Evolutionary conservation across 1,140 invertebrate genomes (phyloP), one percentile per base, ranked within the genome.

Genomic region (Hesperophylax magnus): DNA sequence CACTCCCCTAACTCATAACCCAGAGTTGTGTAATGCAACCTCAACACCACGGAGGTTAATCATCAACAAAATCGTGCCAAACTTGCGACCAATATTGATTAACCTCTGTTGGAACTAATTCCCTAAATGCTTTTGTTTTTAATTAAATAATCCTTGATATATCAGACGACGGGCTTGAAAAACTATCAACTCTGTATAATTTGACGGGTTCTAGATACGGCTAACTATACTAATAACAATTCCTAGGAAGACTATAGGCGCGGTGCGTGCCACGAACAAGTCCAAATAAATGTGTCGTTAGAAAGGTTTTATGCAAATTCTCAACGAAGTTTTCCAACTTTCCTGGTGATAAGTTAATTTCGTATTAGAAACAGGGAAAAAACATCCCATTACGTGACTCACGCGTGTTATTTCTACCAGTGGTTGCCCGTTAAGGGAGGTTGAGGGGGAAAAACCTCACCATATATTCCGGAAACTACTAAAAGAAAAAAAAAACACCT

Each of bases 321-420:
- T n/a, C 71, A 47, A 17, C 67, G 9, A 52, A 27, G 61, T 47
- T 52, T 71, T 52, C 67, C 34, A 34, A 67, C 63, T 67, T 67
- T 52, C 58, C 39, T 34, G 77, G 67, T 83, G 82, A 83, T 83
- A 83, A 83, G 82, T 83, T 83, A 83, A 83, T 83, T 80, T 69
- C n/a, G 76, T 78, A 75, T 83, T 83, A 75, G 76, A 82, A 80
- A 80, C 75, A 83, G 76, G 78, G 75, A 78, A 80, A 83, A 83
- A 83, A 83, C 82, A 83, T 83, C 78, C 78, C 78, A 83, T 83
- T 80, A 80, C 67, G 31, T 34, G 22, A 78, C 79, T 80, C 82
- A 83, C 82, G 82, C 78, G 76, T 52, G 67, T 24, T 52, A 11
- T 47, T 47, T 47, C 34, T 34, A 47, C 34, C 17, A 7, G 67